phyloP scores from a whole-genome alignment of 2,888 invertebrate species.

The Thysanoteuthis rhombus region DNA sequence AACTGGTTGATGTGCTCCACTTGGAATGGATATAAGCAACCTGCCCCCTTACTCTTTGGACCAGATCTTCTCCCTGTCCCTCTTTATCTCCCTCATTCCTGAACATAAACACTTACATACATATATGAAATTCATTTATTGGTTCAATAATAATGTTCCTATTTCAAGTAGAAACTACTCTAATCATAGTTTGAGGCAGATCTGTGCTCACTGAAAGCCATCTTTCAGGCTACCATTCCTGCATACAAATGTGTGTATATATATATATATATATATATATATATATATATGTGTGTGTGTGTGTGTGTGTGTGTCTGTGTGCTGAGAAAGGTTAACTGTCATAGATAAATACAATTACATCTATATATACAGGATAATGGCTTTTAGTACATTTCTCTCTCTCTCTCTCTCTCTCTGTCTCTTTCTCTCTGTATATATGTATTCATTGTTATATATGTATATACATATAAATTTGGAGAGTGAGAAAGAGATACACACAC shows the following conservation, averaged over 20 bases:
- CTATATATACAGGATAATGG: too few relatives aligned
- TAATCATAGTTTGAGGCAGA: slow-evolving; percentile 12
- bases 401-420: too few relatives aligned
- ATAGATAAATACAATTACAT: too few relatives aligned
- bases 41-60: not conserved
- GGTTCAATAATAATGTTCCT: slow-evolving; percentile 12
- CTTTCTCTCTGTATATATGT: too few relatives aligned
- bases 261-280: too few relatives aligned
- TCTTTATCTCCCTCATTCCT: not conserved
- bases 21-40: not conserved
- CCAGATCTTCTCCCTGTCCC: not conserved
- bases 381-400: too few relatives aligned
- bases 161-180: not conserved
- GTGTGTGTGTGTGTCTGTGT: too few relatives aligned
- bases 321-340: too few relatives aligned
- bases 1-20: not conserved
- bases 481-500: too few relatives aligned
- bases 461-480: too few relatives aligned
- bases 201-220: not conserved
- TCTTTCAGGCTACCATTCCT: not conserved
- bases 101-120: not conserved
- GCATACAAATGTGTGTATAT: not conserved
- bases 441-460: too few relatives aligned
- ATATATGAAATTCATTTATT: not conserved
- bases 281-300: not conserved